Base-by-base conservation (phyloP, 2,113 vertebrate species). In the Eubucco bourcierii region DNA sequence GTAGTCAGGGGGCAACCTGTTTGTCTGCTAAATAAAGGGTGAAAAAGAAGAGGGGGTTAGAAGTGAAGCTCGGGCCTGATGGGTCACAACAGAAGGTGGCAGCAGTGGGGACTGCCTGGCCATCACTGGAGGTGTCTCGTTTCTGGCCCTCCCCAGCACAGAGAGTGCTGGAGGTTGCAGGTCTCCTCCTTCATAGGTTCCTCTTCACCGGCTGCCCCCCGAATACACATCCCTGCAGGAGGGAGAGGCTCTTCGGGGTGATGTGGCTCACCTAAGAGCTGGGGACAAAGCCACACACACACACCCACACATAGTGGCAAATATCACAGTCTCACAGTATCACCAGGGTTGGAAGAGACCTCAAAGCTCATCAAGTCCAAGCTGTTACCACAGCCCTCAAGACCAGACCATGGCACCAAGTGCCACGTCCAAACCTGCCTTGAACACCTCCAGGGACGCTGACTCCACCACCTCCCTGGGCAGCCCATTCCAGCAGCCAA, bases 31-130 rank as follows among this genome's bases (percentile, higher is more conserved):
- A 47, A n/a, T 5, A 24, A 59, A 4, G 24, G 33, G 33, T 17
- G 2, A 39, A 60, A 78, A 23, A 4, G n/a, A 18, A 0, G 0
- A 0, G 6, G 27, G 6, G 27, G 14, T 44, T 5, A 14, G 47
- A 5, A 28, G 29, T 23, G 47, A 63, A 68, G 37, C n/a, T 63
- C 47, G 27, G 11, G 18, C 15, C 24, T 12, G 13, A 6, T 3
- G 44, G 33, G 77, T 44, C 44, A 9, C 16, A 0, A 5, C 41
- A 6, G 15, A 15, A 1, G 7, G 61, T 25, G n/a, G n/a, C 15
- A 20, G 50, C 37, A 44, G 16, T 34, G 50, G 64, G 50, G 53
- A 28, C 58, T 0, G 5, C 37, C 34, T 24, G 39, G 33, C 11
- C 50, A 2, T 12, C 0, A 2, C 25, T 1, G 2, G 11, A n/a